Evolutionary conservation across 2,113 vertebrate species (phyloP).

Genomic region (Halichoerus grypus): DNA sequence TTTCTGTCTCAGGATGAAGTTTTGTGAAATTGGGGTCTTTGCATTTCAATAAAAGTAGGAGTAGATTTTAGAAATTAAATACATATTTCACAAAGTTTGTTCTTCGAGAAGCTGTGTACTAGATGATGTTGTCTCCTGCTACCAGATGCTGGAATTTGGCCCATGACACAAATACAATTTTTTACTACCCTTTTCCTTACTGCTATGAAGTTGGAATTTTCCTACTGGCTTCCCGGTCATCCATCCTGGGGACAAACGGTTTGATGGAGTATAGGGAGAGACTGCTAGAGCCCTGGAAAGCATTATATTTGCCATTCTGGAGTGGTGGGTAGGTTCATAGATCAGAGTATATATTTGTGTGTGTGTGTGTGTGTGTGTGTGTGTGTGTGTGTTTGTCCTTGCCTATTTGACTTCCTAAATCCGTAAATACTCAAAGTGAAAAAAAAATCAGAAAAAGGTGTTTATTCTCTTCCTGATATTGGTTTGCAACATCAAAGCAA

Average conservation of each 20-base stretch:
- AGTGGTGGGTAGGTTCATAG: neutral
- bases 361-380: neutral
- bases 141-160: neutral
- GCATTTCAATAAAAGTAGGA: neutral
- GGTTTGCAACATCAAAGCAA: constrained; percentile 53
- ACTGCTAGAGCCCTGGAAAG: neutral
- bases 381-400: neutral
- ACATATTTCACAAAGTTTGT: neutral
- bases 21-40: neutral
- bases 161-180: neutral
- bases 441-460: neutral
- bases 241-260: neutral
- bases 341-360: neutral
- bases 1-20: neutral
- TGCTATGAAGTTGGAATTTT: neutral
- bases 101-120: neutral
- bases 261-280: neutral
- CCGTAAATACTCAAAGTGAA: neutral
- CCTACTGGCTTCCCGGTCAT: neutral
- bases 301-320: neutral
- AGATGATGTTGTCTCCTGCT: neutral
- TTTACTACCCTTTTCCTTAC: neutral
- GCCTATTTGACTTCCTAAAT: neutral
- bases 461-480: neutral
- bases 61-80: neutral